Evolutionary conservation across 2,797 vertebrate species (phyloP).

Genomic region (Macropus fuliginosus): DNA sequence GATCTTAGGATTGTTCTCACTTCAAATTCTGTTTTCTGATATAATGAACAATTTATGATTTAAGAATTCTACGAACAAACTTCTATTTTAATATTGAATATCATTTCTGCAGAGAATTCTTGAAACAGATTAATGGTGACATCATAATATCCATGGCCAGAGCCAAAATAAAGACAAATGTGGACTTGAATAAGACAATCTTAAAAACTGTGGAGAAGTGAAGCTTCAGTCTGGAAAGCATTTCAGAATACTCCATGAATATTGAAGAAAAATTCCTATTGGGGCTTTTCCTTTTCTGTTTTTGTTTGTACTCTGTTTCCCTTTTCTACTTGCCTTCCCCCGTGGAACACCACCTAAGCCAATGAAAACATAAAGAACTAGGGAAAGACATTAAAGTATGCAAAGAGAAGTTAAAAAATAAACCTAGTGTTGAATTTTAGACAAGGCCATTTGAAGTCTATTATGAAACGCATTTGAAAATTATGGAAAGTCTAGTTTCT

Average conservation of each 20-base stretch:
- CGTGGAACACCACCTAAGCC: slow-evolving; percentile 1
- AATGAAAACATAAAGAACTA: slow-evolving; percentile 53
- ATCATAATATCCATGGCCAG: slow-evolving; percentile 55
- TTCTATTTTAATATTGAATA: slow-evolving; percentile 72
- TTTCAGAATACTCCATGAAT: slow-evolving; percentile 68
- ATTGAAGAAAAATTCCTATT: slow-evolving; percentile 47
- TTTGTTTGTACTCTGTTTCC: slow-evolving; percentile 61
- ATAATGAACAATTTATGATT: slow-evolving; percentile 57
- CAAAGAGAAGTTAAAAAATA: slow-evolving; percentile 60
- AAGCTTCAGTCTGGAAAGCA: slow-evolving; percentile 70
- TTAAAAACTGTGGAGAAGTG: slow-evolving; percentile 49
- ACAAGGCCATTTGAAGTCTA: slow-evolving; percentile 58
- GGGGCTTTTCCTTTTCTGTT: not conserved
- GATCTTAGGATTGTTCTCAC: slow-evolving; percentile 34
- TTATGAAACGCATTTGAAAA: slow-evolving; percentile 63
- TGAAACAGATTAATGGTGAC: slow-evolving; percentile 69
- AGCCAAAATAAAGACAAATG: slow-evolving; percentile 71
- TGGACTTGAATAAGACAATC: slow-evolving; percentile 66
- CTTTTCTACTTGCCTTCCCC: slow-evolving; percentile 33
- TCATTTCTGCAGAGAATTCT: slow-evolving; percentile 62
- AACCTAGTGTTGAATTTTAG: slow-evolving; percentile 67
- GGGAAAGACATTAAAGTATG: slow-evolving; percentile 59
- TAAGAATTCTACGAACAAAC: slow-evolving; percentile 49
- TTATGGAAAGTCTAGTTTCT: slow-evolving; percentile 55
- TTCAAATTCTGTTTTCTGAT: slow-evolving; percentile 59